These are phyloP conservation scores for Burhinus oedicnemus DNA, from an alignment of 2,113 vertebrate genomes.

Conservation along the genomic window DNA sequence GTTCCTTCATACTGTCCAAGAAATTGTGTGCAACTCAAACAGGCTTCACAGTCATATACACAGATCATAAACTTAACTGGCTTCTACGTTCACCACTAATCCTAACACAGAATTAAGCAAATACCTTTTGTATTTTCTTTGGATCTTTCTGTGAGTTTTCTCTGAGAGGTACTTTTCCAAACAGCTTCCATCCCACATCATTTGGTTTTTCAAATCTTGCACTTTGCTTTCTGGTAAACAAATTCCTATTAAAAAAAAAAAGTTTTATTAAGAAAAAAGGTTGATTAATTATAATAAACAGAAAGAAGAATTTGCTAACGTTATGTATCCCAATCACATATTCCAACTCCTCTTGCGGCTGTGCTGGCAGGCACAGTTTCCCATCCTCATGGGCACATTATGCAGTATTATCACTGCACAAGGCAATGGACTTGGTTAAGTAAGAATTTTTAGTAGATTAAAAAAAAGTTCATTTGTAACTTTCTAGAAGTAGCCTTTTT, in stretches of 20 bases:
- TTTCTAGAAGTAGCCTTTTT: not conserved
- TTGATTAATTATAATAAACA: not conserved
- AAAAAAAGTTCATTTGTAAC: not conserved
- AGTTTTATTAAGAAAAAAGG: not conserved
- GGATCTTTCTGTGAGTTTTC: conserved; percentile 82
- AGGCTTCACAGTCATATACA: not conserved
- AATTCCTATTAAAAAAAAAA: conserved; percentile 77
- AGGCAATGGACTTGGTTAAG: not conserved
- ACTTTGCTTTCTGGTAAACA: conserved; percentile 89
- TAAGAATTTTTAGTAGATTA: not conserved
- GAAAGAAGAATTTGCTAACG: not conserved
- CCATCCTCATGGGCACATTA: not conserved
- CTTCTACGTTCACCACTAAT: not conserved
- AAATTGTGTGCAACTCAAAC: not conserved
- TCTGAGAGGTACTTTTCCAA: conserved; percentile 84
- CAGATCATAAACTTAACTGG: not conserved
- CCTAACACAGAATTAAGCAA: not conserved
- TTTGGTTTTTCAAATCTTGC: conserved; percentile 76
- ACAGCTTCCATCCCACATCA: conserved; percentile 90
- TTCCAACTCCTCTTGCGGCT: not conserved
- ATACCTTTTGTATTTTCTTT: conserved; percentile 86
- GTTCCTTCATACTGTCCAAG: not conserved
- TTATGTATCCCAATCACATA: not conserved
- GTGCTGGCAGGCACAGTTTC: not conserved
- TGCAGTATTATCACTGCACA: not conserved